Conservation (phyloP, 2,888 invertebrate genomes). For the Aphidoletes aphidimyza region DNA sequence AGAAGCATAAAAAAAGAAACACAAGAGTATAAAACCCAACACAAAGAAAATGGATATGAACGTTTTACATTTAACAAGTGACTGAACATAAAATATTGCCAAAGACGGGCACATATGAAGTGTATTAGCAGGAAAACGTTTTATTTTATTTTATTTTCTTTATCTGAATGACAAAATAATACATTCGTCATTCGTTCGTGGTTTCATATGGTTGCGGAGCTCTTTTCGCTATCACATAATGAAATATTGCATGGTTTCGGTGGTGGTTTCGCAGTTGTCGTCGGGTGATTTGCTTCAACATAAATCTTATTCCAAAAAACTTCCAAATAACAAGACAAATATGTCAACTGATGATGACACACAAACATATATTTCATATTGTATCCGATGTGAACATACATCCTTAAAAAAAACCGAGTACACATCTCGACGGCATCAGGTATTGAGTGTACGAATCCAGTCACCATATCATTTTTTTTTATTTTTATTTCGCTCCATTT, state of each 20-base stretch:
- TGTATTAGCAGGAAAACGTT: not conserved
- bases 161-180: constrained; percentile 43
- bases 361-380: constrained; percentile 25
- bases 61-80: constrained; percentile 43
- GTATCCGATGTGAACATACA: not conserved
- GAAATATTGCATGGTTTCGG: not conserved
- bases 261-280: constrained; percentile 1
- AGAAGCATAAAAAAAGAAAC: not conserved
- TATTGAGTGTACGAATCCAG: not conserved
- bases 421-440: not conserved
- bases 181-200: not conserved
- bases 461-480: not conserved
- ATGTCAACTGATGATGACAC: constrained; percentile 1
- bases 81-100: constrained; percentile 31
- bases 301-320: not conserved
- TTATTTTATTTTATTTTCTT: not conserved
- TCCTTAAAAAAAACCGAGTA: not conserved
- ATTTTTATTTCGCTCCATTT: not conserved
- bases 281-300: not conserved
- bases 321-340: constrained; percentile 15
- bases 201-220: too few species aligned
- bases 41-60: not conserved
- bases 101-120: constrained; percentile 26
- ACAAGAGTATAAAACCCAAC: not conserved
- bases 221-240: not conserved